Evolutionary conservation across 2,888 invertebrate genomes (phyloP).

Genomic region (Heliconius cydno): DNA sequence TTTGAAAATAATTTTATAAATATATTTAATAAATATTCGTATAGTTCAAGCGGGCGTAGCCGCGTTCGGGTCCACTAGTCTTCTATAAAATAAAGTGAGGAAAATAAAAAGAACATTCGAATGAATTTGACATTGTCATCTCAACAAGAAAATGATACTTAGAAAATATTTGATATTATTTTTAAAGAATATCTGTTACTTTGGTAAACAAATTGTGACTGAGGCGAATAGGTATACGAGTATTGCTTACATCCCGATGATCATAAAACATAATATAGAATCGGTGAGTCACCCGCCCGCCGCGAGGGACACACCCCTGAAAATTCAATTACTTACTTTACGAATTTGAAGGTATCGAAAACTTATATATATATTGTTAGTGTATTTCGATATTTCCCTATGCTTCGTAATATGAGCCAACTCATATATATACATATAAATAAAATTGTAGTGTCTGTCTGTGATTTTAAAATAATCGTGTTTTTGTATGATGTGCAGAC

Average conservation of each 20-base stretch:
- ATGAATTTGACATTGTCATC: neutral
- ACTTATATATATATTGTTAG: neutral
- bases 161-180: neutral
- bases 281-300: conserved; percentile 6
- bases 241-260: conserved; percentile 6
- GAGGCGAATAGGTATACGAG: neutral
- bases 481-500: too few species aligned
- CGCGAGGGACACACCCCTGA: conserved; percentile 20
- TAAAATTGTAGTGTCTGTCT: too few species aligned
- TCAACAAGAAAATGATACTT: neutral
- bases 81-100: neutral
- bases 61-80: too few species aligned
- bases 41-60: too few species aligned
- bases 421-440: neutral
- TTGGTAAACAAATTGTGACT: conserved; percentile 2
- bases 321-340: conserved; percentile 27
- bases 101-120: neutral
- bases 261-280: conserved; percentile 24
- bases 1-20: too few species aligned
- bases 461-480: too few species aligned
- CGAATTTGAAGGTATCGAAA: conserved; percentile 19
- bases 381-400: conserved; percentile 4
- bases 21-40: too few species aligned
- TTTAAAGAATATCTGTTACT: conserved; percentile 3
- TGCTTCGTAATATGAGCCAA: neutral